Conservation (phyloP, 1,140 invertebrate species). For the Drosophila ogumai region DNA sequence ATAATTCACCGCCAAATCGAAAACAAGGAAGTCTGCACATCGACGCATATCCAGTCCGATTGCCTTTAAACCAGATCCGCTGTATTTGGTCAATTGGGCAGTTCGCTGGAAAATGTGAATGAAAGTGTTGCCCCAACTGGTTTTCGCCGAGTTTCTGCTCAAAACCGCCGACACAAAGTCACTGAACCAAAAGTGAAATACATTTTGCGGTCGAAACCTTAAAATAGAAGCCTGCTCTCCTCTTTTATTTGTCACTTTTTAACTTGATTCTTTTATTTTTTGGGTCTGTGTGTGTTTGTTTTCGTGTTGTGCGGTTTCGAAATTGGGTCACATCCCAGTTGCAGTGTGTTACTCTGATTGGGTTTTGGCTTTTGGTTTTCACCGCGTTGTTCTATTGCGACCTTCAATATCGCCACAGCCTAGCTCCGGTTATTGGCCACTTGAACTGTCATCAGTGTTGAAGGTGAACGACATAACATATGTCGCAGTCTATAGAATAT, state of each 20-base stretch:
- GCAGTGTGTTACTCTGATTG: conserved; percentile 28
- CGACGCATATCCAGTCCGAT: conserved; percentile 44
- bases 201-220: conserved; percentile 66
- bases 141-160: conserved; percentile 41
- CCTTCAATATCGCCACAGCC: conserved; percentile 47
- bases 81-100: conserved; percentile 66
- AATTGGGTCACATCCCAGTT: conserved; percentile 50
- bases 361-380: conserved; percentile 16
- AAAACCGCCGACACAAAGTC: conserved; percentile 56
- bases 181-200: conserved; percentile 71
- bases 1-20: conserved; percentile 50
- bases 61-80: conserved; percentile 62
- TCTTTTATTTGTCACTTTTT: conserved; percentile 42
- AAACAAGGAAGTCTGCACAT: conserved; percentile 59
- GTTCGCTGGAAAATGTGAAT: conserved; percentile 66
- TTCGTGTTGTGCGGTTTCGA: conserved; percentile 15
- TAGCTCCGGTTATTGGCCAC: conserved; percentile 68
- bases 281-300: not conserved
- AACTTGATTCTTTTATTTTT: conserved; percentile 4
- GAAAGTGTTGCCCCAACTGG: conserved; percentile 69
- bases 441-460: conserved; percentile 39
- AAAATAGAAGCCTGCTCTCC: conserved; percentile 47
- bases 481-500: conserved; percentile 38
- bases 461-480: conserved; percentile 68
- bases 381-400: conserved; percentile 42